Percentiles rank a stretch among this genome's conserved stretches.
Conservation (phyloP, 2,888 invertebrate species). For the Drosophila greeni region DNA sequence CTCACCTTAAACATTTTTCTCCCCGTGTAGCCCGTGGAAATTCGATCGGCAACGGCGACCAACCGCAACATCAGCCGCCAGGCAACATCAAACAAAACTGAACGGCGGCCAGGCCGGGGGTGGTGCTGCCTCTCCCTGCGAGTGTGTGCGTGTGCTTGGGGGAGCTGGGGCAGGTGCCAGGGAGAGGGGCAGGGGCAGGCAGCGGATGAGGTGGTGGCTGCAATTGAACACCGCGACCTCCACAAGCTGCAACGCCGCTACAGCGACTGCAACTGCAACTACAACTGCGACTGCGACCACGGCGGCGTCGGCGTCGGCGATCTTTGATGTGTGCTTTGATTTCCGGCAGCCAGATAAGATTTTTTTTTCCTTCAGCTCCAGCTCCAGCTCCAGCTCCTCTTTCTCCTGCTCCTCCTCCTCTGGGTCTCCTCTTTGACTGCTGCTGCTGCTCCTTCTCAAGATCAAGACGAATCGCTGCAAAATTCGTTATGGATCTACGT, state of each 20-base stretch:
- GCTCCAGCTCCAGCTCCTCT: slow-evolving; percentile 6
- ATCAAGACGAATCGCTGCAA: slow-evolving; percentile 67
- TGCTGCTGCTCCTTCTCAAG: slow-evolving; percentile 16
- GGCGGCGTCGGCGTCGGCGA: slow-evolving; percentile 60
- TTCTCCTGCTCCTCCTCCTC: slow-evolving; percentile 14
- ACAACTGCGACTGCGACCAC: slow-evolving; percentile 23
- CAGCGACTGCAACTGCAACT: slow-evolving; percentile 17
- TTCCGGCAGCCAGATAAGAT: slow-evolving; percentile 76
- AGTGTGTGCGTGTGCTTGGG: not conserved
- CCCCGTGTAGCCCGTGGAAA: slow-evolving; percentile 44
- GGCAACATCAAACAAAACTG: slow-evolving; percentile 63
- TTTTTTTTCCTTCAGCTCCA: slow-evolving; percentile 47
- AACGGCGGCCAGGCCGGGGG: slow-evolving; percentile 37
- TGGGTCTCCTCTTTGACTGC: slow-evolving; percentile 5
- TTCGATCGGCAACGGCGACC: slow-evolving; percentile 50
- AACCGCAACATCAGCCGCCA: slow-evolving; percentile 31
- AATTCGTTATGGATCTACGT: slow-evolving; percentile 36
- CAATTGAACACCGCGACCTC: slow-evolving; percentile 58
- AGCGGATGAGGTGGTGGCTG: slow-evolving; percentile 26
- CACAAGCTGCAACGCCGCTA: slow-evolving; percentile 40
- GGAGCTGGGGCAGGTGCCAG: slow-evolving; percentile 18
- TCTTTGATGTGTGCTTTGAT: slow-evolving; percentile 75
- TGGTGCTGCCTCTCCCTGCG: not conserved
- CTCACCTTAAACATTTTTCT: slow-evolving; percentile 5
- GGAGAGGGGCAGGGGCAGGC: slow-evolving; percentile 5